Conservation (phyloP, 1,140 invertebrate genomes). For the Heliconius himera region DNA sequence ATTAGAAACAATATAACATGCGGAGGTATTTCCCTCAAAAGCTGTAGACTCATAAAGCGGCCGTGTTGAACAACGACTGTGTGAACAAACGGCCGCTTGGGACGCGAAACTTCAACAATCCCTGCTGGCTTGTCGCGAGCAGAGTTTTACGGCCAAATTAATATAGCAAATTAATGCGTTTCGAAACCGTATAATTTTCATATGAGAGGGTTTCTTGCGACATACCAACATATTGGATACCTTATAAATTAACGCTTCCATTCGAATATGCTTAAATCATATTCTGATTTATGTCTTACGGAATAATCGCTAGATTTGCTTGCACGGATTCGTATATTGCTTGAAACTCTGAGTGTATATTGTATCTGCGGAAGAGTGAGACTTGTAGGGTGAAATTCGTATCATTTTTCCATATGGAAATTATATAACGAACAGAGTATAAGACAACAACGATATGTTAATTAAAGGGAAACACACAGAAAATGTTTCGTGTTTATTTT, state of each 20-base stretch:
- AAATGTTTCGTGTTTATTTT: slow-evolving; percentile 70
- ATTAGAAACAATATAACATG: slow-evolving; percentile 63
- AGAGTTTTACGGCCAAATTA: slow-evolving; percentile 83
- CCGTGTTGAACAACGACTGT: slow-evolving; percentile 63
- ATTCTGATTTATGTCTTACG: background rate
- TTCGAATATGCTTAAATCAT: slow-evolving; percentile 26
- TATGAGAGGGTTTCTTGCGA: slow-evolving; percentile 73
- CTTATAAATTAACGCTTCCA: slow-evolving; percentile 33
- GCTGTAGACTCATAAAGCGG: slow-evolving; percentile 64
- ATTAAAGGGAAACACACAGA: slow-evolving; percentile 78
- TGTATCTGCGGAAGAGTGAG: slow-evolving; percentile 41
- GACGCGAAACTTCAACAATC: slow-evolving; percentile 73
- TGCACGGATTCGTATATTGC: slow-evolving; percentile 26
- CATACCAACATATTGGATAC: slow-evolving; percentile 56
- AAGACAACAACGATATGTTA: slow-evolving; percentile 80
- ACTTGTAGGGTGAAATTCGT: slow-evolving; percentile 59
- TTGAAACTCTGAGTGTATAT: background rate
- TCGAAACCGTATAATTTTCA: slow-evolving; percentile 75
- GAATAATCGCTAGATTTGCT: slow-evolving; percentile 23
- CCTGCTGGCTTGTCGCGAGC: slow-evolving; percentile 71
- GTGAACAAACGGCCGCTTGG: slow-evolving; percentile 72
- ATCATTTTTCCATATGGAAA: slow-evolving; percentile 81
- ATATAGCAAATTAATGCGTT: slow-evolving; percentile 83
- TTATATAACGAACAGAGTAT: slow-evolving; percentile 71
- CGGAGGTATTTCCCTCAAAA: slow-evolving; percentile 63